Base-by-base conservation (phyloP, 2,113 vertebrate genomes). In the Malurus cyaneus region DNA sequence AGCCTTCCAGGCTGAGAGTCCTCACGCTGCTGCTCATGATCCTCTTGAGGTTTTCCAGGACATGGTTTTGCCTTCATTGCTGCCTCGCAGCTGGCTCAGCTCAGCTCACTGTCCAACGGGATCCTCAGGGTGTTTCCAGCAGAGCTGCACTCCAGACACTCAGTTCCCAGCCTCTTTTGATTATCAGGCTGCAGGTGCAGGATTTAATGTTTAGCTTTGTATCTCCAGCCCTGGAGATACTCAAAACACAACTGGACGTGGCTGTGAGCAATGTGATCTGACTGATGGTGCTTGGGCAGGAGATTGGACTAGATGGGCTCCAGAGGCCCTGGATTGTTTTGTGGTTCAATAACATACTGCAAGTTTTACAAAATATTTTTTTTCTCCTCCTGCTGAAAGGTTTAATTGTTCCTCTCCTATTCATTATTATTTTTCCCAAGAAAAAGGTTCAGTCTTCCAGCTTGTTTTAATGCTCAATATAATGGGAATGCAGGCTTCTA, bases 81-180 rank as follows among this genome's bases (percentile, higher is more conserved):
- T 67, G 28, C 47, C 10, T 20, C 57, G 18, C 2, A 25, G 24
- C 23, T 65, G 34, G 41, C 46, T 86, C 46, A 29, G 54, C 32
- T 64, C 54, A 80, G 39, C 36, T 52, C 50, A 26, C 24, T 46
- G n/a, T n/a, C 20, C n/a, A 65, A 2, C 0, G 1, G 46, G 18
- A 73, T n/a, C 26, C 18, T n/a, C 0, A 0, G 21, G n/a, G 14
- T 3, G 8, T 53, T 78, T 65, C 23, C 60, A 49, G 65, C 11
- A 36, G 39, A 67, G 28, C 9, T 81, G 23, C 10, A 12, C 42
- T 71, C 24, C 57, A 74, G 13, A 8, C 11, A 64, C 29, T 60
- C 46, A 54, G 44, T 24, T 53, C 7, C 11, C 31, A 84, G 42
- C 2, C 42, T 59, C 60, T 74, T 61, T 3, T 42, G 18, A 39